Base-by-base conservation (phyloP, 2,797 vertebrate species). In the Pangasius macronema region DNA sequence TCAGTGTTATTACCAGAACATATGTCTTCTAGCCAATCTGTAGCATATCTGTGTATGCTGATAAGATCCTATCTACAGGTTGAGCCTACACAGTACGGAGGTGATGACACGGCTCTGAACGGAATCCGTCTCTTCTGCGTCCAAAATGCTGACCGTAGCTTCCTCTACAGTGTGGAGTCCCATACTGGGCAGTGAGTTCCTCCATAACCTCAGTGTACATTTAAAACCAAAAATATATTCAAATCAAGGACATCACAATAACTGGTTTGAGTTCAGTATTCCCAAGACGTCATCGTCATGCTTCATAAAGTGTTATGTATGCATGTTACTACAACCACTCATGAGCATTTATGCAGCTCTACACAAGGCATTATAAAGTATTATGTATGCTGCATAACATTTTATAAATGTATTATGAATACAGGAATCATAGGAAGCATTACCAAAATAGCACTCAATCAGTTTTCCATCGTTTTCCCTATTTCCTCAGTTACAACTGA, bases 91-190 rank as follows among this genome's bases (percentile, higher is more conserved):
- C 95, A 95, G 93, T 91, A 91, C 0, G 90, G 0, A 7, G 1
- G 3, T 0, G 94, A 94, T 36, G 95, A 95, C 90, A 95, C 93
- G 0, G 92, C 95, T 77, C 82, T 95, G 49, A 95, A 94, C 0
- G 92, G 94, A 30, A 94, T 96, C 85, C 95, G 96, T 67, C 94
- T 96, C 49, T 93, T 93, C 89, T 96, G 96, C 3, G 90, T 91
- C 86, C 91, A 91, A 46, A 85, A 0, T 0, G 84, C 14, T 13
- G 88, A 80, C 77, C 89, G 93, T 3, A 94, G 42, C 91, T 94
- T 91, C 10, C 11, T 93, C 55, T 94, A 93, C 80, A 88, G 91
- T 0, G 0, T 90, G 9, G 93, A 94, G 86, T 94, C 95, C 68
- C 46, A 85, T 73, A 86, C 91, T 53, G 94, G 94, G 89, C 93